phyloP scores from a whole-genome alignment of 1,140 invertebrate genomes.

The Nymphalis io region DNA sequence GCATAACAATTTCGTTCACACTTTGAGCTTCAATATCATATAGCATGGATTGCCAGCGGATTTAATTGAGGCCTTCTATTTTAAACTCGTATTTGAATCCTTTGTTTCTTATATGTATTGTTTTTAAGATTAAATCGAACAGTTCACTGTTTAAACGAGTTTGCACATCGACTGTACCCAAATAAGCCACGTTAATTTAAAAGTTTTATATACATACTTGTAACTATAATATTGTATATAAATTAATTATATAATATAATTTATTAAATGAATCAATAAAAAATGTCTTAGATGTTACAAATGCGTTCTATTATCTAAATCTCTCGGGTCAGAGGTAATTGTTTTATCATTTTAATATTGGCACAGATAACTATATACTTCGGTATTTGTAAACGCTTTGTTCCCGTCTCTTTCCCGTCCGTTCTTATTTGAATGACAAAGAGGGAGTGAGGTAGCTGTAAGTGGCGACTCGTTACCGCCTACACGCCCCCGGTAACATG shows the following conservation, averaged over 20 bases:
- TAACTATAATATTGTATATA: no score
- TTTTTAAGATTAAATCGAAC: constrained; percentile 15
- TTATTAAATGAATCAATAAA: background rate
- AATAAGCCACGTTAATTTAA: background rate
- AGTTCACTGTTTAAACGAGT: background rate
- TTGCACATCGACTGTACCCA: background rate
- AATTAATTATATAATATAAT: no score
- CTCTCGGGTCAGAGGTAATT: constrained; percentile 63
- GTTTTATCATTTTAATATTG: constrained; percentile 57
- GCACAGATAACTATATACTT: constrained; percentile 44
- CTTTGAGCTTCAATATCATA: constrained; percentile 22
- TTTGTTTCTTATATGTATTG: constrained; percentile 18
- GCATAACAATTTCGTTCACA: constrained; percentile 59
- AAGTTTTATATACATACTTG: background rate
- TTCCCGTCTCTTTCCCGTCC: constrained; percentile 49
- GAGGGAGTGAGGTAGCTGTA: constrained; percentile 50
- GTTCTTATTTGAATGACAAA: constrained; percentile 22
- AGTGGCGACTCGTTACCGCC: constrained; percentile 55
- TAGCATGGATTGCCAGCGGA: constrained; percentile 2
- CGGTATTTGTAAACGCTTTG: constrained; percentile 45
- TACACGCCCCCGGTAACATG: constrained; percentile 56
- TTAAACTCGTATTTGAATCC: constrained; percentile 21
- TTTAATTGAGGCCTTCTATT: constrained; percentile 30
- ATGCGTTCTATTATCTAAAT: constrained; percentile 20
- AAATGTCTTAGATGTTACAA: background rate